phyloP scores from a whole-genome alignment of 2,113 vertebrate genomes.

The Pachyramphus minor region DNA sequence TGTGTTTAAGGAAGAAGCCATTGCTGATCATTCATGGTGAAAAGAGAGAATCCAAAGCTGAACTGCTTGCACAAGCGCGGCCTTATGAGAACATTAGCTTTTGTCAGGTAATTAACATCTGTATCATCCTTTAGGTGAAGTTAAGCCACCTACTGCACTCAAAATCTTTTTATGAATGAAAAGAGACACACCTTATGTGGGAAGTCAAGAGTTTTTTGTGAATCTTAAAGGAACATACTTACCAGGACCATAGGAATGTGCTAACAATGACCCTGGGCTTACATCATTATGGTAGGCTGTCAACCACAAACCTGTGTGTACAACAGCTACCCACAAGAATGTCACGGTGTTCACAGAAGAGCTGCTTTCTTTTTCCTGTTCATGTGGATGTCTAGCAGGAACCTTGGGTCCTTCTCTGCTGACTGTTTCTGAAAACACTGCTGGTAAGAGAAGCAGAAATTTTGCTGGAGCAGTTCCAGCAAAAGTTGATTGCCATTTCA shows the following conservation, averaged over 20 bases:
- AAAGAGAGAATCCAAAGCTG: constrained; percentile 90
- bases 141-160: neutral
- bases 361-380: neutral
- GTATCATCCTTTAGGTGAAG: neutral
- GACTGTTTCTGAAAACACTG: neutral
- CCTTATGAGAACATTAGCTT: constrained; percentile 85
- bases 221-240: neutral
- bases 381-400: neutral
- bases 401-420: neutral
- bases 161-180: neutral
- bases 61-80: constrained; percentile 81
- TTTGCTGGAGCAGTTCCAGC: neutral
- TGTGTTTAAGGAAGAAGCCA: constrained; percentile 80
- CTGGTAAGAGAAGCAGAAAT: neutral
- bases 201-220: neutral
- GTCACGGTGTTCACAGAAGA: neutral
- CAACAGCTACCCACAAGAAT: neutral
- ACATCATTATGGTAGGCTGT: neutral
- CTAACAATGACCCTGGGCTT: neutral
- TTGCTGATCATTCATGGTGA: constrained; percentile 92
- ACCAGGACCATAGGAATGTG: neutral
- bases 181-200: neutral
- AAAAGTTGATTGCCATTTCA: neutral
- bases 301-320: neutral
- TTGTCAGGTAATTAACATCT: constrained; percentile 83